A percentile compares a stretch with the other conserved stretches of the same genome.
These are phyloP conservation scores for Euura saliciscinereae DNA, from an alignment of 1,140 invertebrate genomes.

Conservation along the genomic window DNA sequence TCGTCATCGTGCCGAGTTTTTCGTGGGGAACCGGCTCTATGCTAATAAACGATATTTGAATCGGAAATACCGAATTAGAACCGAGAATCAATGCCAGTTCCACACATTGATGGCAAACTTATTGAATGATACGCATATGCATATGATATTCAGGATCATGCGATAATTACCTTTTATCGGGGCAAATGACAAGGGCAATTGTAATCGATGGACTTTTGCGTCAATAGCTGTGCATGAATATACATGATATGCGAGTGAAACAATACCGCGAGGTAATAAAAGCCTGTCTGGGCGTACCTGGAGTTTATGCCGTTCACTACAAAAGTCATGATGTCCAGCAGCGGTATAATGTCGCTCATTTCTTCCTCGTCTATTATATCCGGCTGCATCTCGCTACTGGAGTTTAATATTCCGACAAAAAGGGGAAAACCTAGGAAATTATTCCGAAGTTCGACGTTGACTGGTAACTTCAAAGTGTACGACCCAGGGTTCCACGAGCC, in stretches of 20 bases:
- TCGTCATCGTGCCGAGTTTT: constrained; percentile 63
- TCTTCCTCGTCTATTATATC: constrained; percentile 34
- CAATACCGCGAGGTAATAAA: neutral
- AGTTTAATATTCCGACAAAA: constrained; percentile 52
- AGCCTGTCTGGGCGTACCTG: constrained; percentile 37
- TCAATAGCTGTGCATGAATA: too few species aligned
- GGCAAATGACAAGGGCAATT: too few species aligned
- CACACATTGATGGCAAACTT: too few species aligned
- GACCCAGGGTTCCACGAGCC: constrained; percentile 50
- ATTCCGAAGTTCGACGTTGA: constrained; percentile 43
- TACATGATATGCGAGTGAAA: too few species aligned
- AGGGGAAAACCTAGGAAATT: constrained; percentile 50
- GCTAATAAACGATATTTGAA: constrained; percentile 38
- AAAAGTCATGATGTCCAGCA: constrained; percentile 50
- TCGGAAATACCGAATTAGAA: too few species aligned
- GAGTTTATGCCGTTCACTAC: constrained; percentile 50
- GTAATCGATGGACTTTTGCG: too few species aligned
- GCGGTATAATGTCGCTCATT: constrained; percentile 43
- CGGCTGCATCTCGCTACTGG: constrained; percentile 41
- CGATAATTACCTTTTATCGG: too few species aligned
- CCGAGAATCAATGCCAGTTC: too few species aligned
- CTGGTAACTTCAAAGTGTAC: constrained; percentile 31
- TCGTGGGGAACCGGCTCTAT: constrained; percentile 56
- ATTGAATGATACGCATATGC: too few species aligned
- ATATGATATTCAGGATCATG: too few species aligned